Base-by-base conservation (phyloP, 2,888 invertebrate species). In the Coelinius sp. region DNA sequence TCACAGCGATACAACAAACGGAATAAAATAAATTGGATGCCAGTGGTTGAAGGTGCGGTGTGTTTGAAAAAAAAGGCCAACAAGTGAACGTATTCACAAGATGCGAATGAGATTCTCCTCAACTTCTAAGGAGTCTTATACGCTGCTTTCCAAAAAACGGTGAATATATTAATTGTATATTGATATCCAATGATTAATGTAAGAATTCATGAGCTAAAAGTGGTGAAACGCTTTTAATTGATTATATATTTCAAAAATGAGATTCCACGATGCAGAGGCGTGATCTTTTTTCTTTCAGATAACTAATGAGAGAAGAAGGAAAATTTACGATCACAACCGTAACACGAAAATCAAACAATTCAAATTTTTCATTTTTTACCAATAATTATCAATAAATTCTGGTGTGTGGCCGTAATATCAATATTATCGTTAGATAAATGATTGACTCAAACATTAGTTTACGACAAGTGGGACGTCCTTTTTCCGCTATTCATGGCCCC, bases 121-220 rank as follows among this genome's bases (percentile, higher is more conserved):
- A 76, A 83, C 84, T 74, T 86, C 87, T 76, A 87, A 87, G 81
- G 87, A 87, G 82, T 87, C 87, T 3, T 87, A 87, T 75, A 84
- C 85, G 56, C 83, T 87, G 49, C 85, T 86, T 38, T 82, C 86
- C n/a, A 87, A 86, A 75, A 87, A 87, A 83, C 84, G 87, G 87
- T 87, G 85, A 81, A 70, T 74, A 71, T 66, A 35, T 35, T 14
- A 25, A 20, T 25, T 65, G 7, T 22, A 56, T 56, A 65, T 44
- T 65, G 14, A 6, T 35, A 8, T 8, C 4, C 41, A 41, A n/a
- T 41, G 8, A 8, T n/a, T n/a, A n/a, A n/a, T n/a, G n/a, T n/a
- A n/a, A n/a, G n/a, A n/a, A n/a, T n/a, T n/a, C n/a, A n/a, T n/a
- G n/a, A n/a, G n/a, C n/a, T n/a, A n/a, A n/a, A n/a, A n/a, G n/a